Base-by-base conservation (phyloP, 2,113 vertebrate species). In the Pteropus alecto region DNA sequence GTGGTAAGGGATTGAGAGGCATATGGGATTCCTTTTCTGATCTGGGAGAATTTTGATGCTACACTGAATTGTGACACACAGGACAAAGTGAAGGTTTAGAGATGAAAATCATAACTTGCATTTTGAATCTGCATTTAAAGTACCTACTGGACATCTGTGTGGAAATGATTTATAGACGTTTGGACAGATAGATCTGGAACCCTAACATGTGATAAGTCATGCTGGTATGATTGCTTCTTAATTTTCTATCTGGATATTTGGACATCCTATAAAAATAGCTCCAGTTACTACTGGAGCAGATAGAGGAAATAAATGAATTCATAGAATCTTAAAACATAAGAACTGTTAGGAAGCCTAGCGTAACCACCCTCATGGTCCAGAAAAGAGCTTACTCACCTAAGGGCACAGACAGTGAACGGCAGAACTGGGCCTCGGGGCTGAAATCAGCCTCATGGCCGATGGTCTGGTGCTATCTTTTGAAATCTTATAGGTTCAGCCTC, bases 191-290 rank as follows among this genome's bases (percentile, higher is more conserved):
- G 46, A 6, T 74, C 33, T 67, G 78, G 63, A 92, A 61, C 2
- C 4, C 24, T 14, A 1, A 51, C 1, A 0, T 56, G 22, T 54
- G 28, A n/a, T 1, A 46, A 83, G 15, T 35, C 73, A 35, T 43
- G 14, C 46, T 70, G 67, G 21, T 41, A 73, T 48, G 79, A 77
- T 16, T 43, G 33, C 84, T 68, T n/a, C 19, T 46, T 46, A 33
- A 7, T 18, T 51, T 87, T 84, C 33, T 84, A 84, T 74, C 60
- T 61, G 30, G 58, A 22, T 33, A 30, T 58, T 33, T 67, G 13
- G 33, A 33, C 51, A 18, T 9, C 35, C 33, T 63, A 14, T 77
- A 67, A 70, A 86, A 92, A 95, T 28, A 73, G 90, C n/a, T 56
- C 16, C 38, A 76, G 21, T 33, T 61, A 76, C 30, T 24, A 81